Evolutionary conservation across 2,888 invertebrate species (phyloP).

Genomic region (Drosophila fulvimacula): DNA sequence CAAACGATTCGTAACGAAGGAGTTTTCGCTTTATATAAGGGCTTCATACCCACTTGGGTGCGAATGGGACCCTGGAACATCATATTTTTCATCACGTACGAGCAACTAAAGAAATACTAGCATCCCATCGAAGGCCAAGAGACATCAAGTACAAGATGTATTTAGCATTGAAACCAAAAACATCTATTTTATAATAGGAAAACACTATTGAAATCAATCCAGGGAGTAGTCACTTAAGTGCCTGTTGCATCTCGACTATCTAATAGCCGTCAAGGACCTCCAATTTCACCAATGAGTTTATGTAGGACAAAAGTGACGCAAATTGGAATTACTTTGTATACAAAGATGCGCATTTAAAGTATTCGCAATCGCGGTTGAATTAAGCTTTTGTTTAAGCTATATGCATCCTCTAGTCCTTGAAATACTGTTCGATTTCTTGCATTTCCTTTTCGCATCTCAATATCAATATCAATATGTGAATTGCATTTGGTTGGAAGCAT

Average conservation of each 20-base stretch:
- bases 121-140: constrained; percentile 12
- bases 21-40: constrained; percentile 94
- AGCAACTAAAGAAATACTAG: constrained; percentile 92
- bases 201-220: constrained; percentile 33
- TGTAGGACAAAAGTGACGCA: constrained; percentile 23
- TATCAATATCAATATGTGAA: not conserved
- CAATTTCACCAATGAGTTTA: constrained; percentile 23
- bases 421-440: constrained; percentile 21
- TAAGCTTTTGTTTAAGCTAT: constrained; percentile 5
- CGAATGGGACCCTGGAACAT: constrained; percentile 99
- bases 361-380: constrained; percentile 53
- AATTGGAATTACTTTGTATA: constrained; percentile 4
- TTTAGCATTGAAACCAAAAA: constrained; percentile 72
- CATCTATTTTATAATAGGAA: constrained; percentile 38
- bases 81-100: constrained; percentile 97
- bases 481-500: constrained; percentile 34
- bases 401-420: constrained; percentile 32
- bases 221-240: constrained; percentile 53
- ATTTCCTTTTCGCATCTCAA: constrained; percentile 29
- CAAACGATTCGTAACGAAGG: constrained; percentile 96
- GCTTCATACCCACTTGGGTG: constrained; percentile 97
- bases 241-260: constrained; percentile 55
- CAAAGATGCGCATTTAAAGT: constrained; percentile 49
- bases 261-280: constrained; percentile 43
- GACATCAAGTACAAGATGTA: constrained; percentile 64